Conservation (phyloP, 2,797 vertebrate genomes). For the Lycodopsis pacificus region DNA sequence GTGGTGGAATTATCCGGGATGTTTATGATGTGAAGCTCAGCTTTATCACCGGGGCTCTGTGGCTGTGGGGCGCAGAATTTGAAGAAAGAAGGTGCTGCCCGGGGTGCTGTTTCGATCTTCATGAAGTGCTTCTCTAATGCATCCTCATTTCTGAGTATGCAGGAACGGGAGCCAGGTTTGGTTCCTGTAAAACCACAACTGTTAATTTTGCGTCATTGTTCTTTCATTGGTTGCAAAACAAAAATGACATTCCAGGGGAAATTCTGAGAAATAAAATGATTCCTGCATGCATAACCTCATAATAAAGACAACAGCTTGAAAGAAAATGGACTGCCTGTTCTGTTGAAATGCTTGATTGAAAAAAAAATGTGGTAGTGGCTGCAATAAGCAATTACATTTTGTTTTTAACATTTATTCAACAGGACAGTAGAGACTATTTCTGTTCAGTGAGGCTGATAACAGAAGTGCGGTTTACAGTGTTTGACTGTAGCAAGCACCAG, state of each 20-base stretch:
- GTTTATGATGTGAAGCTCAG: slow-evolving; percentile 82
- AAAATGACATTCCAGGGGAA: neutral
- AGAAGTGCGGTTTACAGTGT: slow-evolving; percentile 6
- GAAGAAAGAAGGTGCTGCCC: neutral
- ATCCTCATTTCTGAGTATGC: slow-evolving; percentile 68
- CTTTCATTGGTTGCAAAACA: slow-evolving; percentile 10
- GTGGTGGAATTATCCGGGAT: slow-evolving; percentile 71
- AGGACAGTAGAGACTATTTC: slow-evolving; percentile 1
- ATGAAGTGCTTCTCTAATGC: slow-evolving; percentile 66
- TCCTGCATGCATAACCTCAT: slow-evolving; percentile 5
- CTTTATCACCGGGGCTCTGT: neutral
- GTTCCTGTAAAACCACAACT: slow-evolving; percentile 68
- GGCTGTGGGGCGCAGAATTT: slow-evolving; percentile 67
- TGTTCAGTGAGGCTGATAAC: neutral
- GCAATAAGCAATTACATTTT: slow-evolving; percentile 22
- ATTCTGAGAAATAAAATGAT: neutral
- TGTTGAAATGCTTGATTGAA: slow-evolving; percentile 5
- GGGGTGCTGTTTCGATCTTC: accelerated
- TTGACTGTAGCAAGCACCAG: neutral
- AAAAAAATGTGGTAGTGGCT: neutral
- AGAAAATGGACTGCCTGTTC: slow-evolving; percentile 4
- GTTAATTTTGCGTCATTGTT: slow-evolving; percentile 6
- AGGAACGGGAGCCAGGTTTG: slow-evolving; percentile 52
- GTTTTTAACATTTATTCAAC: slow-evolving; percentile 10
- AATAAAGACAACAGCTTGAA: neutral